Conservation (phyloP, 2,888 invertebrate genomes). For the Mythimna lalbum region DNA sequence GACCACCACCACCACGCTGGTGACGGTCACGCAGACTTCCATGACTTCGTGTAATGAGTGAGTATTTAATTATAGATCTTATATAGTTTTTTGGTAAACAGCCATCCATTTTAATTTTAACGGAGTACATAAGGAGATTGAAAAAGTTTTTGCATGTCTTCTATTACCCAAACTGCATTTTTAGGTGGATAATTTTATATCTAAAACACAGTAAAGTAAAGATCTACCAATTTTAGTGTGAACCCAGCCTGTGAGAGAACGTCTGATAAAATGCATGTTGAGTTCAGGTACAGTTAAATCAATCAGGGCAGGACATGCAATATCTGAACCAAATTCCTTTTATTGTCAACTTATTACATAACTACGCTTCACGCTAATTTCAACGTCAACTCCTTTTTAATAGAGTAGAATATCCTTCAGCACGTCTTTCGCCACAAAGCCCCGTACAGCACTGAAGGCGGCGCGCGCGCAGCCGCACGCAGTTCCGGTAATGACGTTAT, state of each 20-base stretch:
- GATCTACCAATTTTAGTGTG: no score
- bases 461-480: constrained; percentile 57
- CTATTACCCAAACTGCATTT: background rate
- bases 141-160: no score
- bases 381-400: background rate
- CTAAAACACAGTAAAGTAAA: no score
- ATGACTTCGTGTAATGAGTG: constrained; percentile 88
- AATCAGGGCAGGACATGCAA: constrained; percentile 15
- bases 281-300: constrained; percentile 16
- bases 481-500: constrained; percentile 72
- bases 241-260: background rate
- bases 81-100: background rate
- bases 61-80: constrained; percentile 71
- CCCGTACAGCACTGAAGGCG: constrained; percentile 47
- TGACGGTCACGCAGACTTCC: constrained; percentile 87
- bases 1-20: constrained; percentile 85
- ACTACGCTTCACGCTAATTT: constrained; percentile 8
- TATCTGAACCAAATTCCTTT: constrained; percentile 34
- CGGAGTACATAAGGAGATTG: no score
- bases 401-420: constrained; percentile 33
- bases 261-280: background rate
- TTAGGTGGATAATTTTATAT: no score
- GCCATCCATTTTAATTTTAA: background rate
- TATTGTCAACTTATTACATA: constrained; percentile 34
- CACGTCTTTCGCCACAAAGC: constrained; percentile 42